These are phyloP conservation scores for Spilogale gracilis DNA, from an alignment of 2,113 vertebrate species.

Conservation along the genomic window DNA sequence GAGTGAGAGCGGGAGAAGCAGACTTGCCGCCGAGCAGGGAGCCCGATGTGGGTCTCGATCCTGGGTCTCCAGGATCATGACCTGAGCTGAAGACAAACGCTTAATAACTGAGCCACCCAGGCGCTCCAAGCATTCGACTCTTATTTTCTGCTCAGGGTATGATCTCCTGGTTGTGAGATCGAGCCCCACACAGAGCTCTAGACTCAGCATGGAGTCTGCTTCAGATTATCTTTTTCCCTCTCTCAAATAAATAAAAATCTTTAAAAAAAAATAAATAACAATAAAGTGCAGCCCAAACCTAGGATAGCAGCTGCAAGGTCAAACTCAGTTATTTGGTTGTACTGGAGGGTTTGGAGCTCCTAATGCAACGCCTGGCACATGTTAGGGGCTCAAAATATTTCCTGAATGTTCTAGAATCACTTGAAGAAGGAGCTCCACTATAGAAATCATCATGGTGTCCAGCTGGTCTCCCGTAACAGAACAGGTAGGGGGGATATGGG, in stretches of 20 bases:
- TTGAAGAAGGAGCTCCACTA: not conserved
- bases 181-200: not conserved
- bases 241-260: no score
- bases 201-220: not conserved
- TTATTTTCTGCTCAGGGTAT: not conserved
- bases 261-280: not conserved
- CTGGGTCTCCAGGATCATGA: no score
- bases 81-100: no score
- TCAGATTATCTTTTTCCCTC: not conserved
- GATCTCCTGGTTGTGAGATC: not conserved
- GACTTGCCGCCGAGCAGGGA: no score
- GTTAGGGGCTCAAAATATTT: not conserved
- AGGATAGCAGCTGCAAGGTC: not conserved
- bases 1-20: no score
- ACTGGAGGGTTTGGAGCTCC: not conserved
- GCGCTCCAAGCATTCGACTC: no score
- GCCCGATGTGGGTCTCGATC: no score
- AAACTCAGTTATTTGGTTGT: not conserved
- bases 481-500: not conserved
- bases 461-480: not conserved
- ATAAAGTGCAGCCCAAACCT: not conserved
- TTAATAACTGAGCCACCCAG: no score
- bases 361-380: fast-evolving
- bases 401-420: not conserved
- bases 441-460: not conserved